These are phyloP conservation scores for Oceanodroma tethys DNA, from an alignment of 2,113 vertebrate species.

Conservation along the genomic window DNA sequence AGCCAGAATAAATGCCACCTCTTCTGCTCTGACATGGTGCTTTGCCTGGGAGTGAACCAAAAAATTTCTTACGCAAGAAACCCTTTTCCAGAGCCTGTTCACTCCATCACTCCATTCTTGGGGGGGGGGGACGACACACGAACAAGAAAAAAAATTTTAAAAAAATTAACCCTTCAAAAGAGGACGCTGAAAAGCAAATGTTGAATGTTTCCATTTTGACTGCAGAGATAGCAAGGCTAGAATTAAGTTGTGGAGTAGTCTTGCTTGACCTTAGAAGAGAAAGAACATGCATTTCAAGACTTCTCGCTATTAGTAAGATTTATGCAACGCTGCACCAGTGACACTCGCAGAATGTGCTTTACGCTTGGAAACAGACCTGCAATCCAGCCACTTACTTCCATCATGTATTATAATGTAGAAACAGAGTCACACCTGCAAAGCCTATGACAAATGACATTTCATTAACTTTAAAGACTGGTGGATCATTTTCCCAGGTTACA, in stretches of 20 bases:
- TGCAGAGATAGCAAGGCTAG: neutral
- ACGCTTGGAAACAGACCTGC: conserved; percentile 36
- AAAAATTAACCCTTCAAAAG: neutral
- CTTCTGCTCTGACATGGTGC: neutral
- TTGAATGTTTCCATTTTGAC: neutral
- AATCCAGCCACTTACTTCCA: conserved; percentile 23
- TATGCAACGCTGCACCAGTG: conserved; percentile 11
- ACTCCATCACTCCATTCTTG: too few species aligned
- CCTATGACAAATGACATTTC: conserved; percentile 84
- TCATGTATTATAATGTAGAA: conserved; percentile 63
- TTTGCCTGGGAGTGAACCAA: neutral
- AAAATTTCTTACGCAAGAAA: neutral
- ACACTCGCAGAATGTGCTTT: conserved; percentile 40
- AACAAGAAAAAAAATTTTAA: neutral
- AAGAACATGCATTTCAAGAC: conserved; percentile 39
- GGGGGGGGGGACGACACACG: too few species aligned
- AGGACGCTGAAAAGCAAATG: neutral
- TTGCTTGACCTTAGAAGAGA: conserved; percentile 41
- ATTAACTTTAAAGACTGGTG: conserved; percentile 78
- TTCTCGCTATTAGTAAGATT: conserved; percentile 8
- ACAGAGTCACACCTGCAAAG: conserved; percentile 81
- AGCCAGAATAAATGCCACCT: conserved; percentile 8
- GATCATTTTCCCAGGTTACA: conserved; percentile 77
- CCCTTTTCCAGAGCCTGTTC: neutral
- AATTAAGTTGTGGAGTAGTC: conserved; percentile 5